These are phyloP conservation scores for Mamestra brassicae DNA, from an alignment of 2,888 invertebrate species.

Conservation along the genomic window DNA sequence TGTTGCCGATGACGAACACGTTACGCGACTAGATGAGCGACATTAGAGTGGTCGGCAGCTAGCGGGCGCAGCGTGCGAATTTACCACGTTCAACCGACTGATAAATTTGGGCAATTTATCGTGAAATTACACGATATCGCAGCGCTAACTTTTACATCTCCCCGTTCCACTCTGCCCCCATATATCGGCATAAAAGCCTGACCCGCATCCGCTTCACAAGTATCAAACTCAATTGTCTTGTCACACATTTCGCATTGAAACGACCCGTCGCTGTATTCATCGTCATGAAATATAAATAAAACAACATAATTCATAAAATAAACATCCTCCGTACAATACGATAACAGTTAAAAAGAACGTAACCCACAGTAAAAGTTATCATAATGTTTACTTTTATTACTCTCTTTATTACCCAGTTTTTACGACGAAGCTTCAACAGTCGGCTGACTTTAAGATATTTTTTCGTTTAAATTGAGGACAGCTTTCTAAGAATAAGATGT, in stretches of 20 bases:
- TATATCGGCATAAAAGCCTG: constrained; percentile 58
- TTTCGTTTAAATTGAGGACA: constrained; percentile 66
- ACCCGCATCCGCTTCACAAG: constrained; percentile 37
- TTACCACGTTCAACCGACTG: constrained; percentile 78
- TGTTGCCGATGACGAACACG: constrained; percentile 70
- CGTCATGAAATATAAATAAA: constrained; percentile 49
- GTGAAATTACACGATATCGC: constrained; percentile 79
- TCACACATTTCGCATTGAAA: constrained; percentile 39
- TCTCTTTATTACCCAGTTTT: constrained; percentile 71
- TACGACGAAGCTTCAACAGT: constrained; percentile 63
- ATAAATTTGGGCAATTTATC: constrained; percentile 82
- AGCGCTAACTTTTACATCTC: constrained; percentile 69
- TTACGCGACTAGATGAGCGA: constrained; percentile 66
- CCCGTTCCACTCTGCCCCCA: constrained; percentile 35
- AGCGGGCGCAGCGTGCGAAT: constrained; percentile 68
- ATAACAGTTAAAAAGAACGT: constrained; percentile 68
- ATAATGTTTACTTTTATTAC: constrained; percentile 75
- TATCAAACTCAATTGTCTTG: constrained; percentile 48
- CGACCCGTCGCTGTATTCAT: constrained; percentile 34
- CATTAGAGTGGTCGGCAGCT: constrained; percentile 60
- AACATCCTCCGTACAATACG: constrained; percentile 58
- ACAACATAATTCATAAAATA: constrained; percentile 63
- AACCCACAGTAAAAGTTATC: constrained; percentile 71
- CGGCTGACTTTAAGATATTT: constrained; percentile 59
- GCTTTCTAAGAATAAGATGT: constrained; percentile 41